These are phyloP conservation scores for Troides helena DNA, from an alignment of 2,888 invertebrate genomes.

Conservation along the genomic window DNA sequence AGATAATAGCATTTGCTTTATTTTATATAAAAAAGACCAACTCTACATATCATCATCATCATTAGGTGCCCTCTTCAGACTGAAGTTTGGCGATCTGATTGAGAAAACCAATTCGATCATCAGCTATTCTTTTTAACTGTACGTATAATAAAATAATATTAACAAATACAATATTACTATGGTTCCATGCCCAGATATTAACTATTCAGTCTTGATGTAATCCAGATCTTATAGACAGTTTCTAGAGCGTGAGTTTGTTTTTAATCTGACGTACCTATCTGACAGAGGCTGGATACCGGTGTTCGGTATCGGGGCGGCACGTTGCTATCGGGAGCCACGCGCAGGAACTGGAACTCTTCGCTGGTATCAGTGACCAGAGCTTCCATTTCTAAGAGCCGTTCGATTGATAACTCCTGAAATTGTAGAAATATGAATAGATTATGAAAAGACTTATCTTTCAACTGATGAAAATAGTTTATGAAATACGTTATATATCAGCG, in stretches of 20 bases:
- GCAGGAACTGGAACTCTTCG: constrained; percentile 76
- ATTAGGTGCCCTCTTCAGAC: too few relatives aligned
- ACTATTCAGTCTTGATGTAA: too few relatives aligned
- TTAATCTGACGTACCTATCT: constrained; percentile 57
- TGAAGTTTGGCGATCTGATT: too few relatives aligned
- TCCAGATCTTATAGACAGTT: too few relatives aligned
- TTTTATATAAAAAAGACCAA: too few relatives aligned
- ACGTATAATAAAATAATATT: too few relatives aligned
- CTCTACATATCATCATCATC: too few relatives aligned
- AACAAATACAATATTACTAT: too few relatives aligned
- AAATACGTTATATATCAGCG: background rate
- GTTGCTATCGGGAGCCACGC: constrained; percentile 79
- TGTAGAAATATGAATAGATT: background rate
- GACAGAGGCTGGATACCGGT: constrained; percentile 76
- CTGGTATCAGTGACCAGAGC: constrained; percentile 70
- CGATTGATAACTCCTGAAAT: constrained; percentile 92
- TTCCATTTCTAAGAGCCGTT: constrained; percentile 96
- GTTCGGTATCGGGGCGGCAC: constrained; percentile 79
- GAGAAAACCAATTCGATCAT: too few relatives aligned
- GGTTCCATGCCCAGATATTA: too few relatives aligned
- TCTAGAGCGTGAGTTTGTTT: background rate
- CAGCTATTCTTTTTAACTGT: too few relatives aligned
- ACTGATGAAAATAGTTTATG: background rate
- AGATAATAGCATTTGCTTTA: too few relatives aligned
- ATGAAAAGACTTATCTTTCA: background rate